Evolutionary conservation across 2,888 invertebrate genomes (phyloP), one percentile per base, ranked within the genome.

Genomic region (Cosmopolites sordidus): DNA sequence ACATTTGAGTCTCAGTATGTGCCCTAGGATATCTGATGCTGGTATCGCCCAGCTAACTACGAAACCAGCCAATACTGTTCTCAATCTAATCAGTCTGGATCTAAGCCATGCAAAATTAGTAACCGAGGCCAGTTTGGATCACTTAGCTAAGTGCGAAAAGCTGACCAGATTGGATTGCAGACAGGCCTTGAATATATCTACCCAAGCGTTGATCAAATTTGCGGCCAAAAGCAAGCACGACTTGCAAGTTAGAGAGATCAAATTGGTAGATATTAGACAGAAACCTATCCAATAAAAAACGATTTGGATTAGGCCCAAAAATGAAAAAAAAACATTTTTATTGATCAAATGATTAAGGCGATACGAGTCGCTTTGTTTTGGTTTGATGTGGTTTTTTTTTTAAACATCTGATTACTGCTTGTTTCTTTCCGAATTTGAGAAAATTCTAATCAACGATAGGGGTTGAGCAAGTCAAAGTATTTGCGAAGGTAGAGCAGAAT

Each of bases 21-120:
- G 95, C 73, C 86, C 89, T 51, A 82, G 92, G 16, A 82, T 95
- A 37, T 91, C 92, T 0, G 93, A 95, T 73, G 90, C 92, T 9
- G 93, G 93, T 42, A 87, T 94, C 43, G 91, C 92, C 17, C 91
- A 92, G 73, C 78, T 93, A 40, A 87, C 87, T 46, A 86, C 89
- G 55, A 81, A 83, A 22, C 84, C 87, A 55, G 83, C 84, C n/a
- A 77, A 75, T 40, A 83, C 84, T 16, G 82, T 84, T n/a, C 74
- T 74, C 12, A 83, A 83, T 47, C 76, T 93, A 58, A 78, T 82
- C 55, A 83, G 84, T 58, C 77, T 93, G 29, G 90, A 92, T 73
- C 76, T 93, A 62, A 87, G 90, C 49, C 87, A 88, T 61, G 91
- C 92, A 71, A 83, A 87, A 48, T 77, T 89, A 65, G 82, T 92